These are phyloP conservation scores for Alosa alosa DNA, from an alignment of 2,113 vertebrate species.

Conservation along the genomic window DNA sequence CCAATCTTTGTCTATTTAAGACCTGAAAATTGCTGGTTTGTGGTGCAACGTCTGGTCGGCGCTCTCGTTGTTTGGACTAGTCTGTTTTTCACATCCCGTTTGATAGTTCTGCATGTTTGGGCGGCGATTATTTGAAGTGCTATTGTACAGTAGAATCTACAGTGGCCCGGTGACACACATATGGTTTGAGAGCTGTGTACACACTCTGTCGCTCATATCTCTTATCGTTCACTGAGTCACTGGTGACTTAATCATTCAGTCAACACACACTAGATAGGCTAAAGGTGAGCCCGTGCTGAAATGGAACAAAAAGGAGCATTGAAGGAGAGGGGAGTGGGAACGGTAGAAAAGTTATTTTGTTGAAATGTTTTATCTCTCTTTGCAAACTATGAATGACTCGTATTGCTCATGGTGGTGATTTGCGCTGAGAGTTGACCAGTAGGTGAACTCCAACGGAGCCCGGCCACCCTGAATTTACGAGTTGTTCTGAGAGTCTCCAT, in stretches of 20 bases:
- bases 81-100: neutral
- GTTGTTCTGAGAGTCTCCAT: neutral
- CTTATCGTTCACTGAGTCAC: slow-evolving; percentile 21
- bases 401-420: neutral
- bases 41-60: neutral
- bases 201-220: slow-evolving; percentile 18
- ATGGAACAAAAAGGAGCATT: neutral
- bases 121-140: neutral
- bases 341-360: neutral
- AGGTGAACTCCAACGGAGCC: neutral
- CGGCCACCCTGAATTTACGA: neutral
- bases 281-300: neutral
- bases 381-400: slow-evolving; percentile 7
- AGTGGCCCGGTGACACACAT: neutral
- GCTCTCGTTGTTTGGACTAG: neutral
- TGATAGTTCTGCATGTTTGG: neutral
- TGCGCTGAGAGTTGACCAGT: neutral
- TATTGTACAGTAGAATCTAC: neutral
- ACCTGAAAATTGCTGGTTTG: slow-evolving; percentile 1
- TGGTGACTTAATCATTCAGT: slow-evolving; percentile 23
- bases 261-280: slow-evolving; percentile 22
- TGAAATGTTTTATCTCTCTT: neutral
- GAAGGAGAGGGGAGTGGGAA: neutral
- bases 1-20: slow-evolving; percentile 4
- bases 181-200: slow-evolving; percentile 29